A percentile compares a stretch with the other conserved stretches of the same genome.
phyloP scores from a whole-genome alignment of 1,140 invertebrate genomes.

The Drosophila pectinifera region DNA sequence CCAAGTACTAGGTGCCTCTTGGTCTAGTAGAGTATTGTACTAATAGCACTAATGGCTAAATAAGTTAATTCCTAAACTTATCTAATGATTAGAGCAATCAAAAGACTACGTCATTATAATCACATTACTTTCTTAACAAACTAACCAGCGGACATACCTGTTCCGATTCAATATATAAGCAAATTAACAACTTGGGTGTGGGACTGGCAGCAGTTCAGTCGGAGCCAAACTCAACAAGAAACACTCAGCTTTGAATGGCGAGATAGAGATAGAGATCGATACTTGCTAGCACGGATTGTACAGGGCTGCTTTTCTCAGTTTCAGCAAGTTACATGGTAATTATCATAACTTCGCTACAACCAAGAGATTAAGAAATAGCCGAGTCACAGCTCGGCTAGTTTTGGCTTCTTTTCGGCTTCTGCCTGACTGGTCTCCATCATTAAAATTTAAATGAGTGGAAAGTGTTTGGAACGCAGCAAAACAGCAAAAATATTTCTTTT shows the following conservation, averaged over 20 bases:
- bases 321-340: constrained; percentile 74
- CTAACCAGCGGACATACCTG: background rate
- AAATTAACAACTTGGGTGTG: constrained; percentile 39
- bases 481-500: constrained; percentile 38
- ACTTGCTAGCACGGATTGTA: constrained; percentile 9
- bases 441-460: constrained; percentile 84
- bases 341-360: constrained; percentile 71
- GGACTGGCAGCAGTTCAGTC: constrained; percentile 14
- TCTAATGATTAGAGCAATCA: too few relatives aligned
- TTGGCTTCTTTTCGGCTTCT: constrained; percentile 33
- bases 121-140: constrained; percentile 14
- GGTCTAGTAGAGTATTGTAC: too few relatives aligned
- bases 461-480: constrained; percentile 59
- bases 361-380: constrained; percentile 38
- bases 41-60: too few relatives aligned
- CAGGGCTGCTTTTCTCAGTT: constrained; percentile 55
- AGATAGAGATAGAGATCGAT: constrained; percentile 55
- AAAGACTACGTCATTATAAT: too few relatives aligned
- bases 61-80: too few relatives aligned
- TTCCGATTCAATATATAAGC: constrained; percentile 25
- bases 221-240: constrained; percentile 45
- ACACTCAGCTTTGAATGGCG: constrained; percentile 55
- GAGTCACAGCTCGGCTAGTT: constrained; percentile 49
- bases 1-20: too few relatives aligned
- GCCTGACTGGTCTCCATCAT: constrained; percentile 35